Evolutionary conservation across 92 coral and sea anemone species (phyloP).

Genomic region (Chrysogorgia sp.): DNA sequence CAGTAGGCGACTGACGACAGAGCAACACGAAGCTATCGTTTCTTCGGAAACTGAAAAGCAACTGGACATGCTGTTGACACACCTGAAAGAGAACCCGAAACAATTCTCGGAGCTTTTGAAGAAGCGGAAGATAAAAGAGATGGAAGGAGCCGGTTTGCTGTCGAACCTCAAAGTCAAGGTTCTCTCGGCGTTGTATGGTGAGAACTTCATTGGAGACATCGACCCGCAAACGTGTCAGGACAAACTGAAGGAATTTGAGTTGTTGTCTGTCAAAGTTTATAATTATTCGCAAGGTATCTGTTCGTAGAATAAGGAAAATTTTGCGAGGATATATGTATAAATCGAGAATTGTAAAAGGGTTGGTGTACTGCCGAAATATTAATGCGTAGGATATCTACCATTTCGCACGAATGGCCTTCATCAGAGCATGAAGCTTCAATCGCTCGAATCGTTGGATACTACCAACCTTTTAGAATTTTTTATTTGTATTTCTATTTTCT

Average conservation of each 20-base stretch:
- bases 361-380: too few relatives aligned
- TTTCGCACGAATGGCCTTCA: too few relatives aligned
- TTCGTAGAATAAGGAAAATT: too few relatives aligned
- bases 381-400: too few relatives aligned
- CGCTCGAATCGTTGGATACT: too few relatives aligned
- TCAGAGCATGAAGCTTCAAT: too few relatives aligned
- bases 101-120: slow-evolving; percentile 40
- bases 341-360: too few relatives aligned
- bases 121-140: slow-evolving; percentile 56
- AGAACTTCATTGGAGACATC: slow-evolving; percentile 54
- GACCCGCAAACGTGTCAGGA: slow-evolving; percentile 52
- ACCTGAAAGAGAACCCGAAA: slow-evolving; percentile 53
- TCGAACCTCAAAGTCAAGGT: slow-evolving; percentile 59
- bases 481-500: too few relatives aligned
- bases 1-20: slow-evolving; percentile 50
- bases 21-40: slow-evolving; percentile 56
- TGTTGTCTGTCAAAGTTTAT: slow-evolving; percentile 46
- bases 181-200: slow-evolving; percentile 60
- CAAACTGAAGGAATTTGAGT: slow-evolving; percentile 42
- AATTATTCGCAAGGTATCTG: slow-evolving; percentile 62
- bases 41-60: slow-evolving; percentile 61
- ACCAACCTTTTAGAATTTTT: too few relatives aligned
- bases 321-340: too few relatives aligned
- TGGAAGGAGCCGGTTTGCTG: slow-evolving; percentile 30
- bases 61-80: slow-evolving; percentile 55